A percentile compares a stretch with the other conserved stretches of the same genome.
These are phyloP conservation scores for Peromyscus leucopus DNA, from an alignment of 2,113 vertebrate species.

Conservation along the genomic window DNA sequence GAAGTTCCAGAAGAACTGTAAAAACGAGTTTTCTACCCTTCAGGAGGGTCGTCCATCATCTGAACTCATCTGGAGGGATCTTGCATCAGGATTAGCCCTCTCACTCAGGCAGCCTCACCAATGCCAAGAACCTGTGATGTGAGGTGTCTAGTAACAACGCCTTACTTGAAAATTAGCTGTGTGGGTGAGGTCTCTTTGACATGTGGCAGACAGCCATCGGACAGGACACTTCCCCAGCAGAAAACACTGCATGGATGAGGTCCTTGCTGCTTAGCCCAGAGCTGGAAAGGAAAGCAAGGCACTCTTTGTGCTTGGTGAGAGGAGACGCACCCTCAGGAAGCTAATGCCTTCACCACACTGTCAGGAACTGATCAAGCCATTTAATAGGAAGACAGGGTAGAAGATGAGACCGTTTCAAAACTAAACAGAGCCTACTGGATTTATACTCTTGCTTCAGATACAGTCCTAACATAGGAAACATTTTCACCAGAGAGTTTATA, in stretches of 20 bases:
- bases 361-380: background rate
- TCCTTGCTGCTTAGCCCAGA: background rate
- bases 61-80: background rate
- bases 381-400: background rate
- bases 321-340: background rate
- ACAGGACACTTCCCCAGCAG: background rate
- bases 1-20: background rate
- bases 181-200: background rate
- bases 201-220: background rate
- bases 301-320: background rate
- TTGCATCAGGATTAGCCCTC: background rate
- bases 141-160: background rate
- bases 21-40: background rate
- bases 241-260: background rate
- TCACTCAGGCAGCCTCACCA: background rate
- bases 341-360: background rate
- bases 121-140: background rate
- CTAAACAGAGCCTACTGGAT: background rate
- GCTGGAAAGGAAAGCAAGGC: background rate
- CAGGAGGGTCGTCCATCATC: background rate
- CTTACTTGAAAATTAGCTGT: background rate
- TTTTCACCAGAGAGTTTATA: background rate
- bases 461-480: background rate
- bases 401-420: background rate
- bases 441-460: background rate